Percentiles rank a stretch among this genome's conserved stretches.
Conservation (phyloP, 2,797 vertebrate genomes). For the Platyrinchus mystaceus region DNA sequence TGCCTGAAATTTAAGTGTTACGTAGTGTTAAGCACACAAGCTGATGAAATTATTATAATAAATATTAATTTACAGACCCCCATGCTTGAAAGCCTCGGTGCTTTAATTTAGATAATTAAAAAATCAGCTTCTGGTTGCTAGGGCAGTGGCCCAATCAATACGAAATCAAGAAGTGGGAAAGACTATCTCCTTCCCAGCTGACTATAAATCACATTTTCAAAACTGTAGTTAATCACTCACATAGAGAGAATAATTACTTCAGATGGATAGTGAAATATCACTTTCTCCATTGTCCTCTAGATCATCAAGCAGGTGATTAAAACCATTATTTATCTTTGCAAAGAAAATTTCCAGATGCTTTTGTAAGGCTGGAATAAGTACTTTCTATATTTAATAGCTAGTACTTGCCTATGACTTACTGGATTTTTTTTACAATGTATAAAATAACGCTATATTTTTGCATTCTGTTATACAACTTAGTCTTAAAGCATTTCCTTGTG, state of each 20-base stretch:
- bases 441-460: background rate
- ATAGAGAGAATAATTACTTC: conserved; percentile 33
- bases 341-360: background rate
- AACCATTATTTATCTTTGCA: background rate
- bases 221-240: conserved; percentile 48
- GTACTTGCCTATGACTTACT: conserved; percentile 18
- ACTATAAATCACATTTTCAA: conserved; percentile 38
- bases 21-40: background rate
- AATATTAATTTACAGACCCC: conserved; percentile 32
- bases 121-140: conserved; percentile 36
- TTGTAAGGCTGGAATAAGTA: background rate
- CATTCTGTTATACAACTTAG: background rate
- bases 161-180: conserved; percentile 47
- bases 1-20: background rate
- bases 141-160: conserved; percentile 34
- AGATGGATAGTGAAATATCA: conserved; percentile 8
- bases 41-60: conserved; percentile 40
- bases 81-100: background rate
- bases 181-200: conserved; percentile 23
- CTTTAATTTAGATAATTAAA: conserved; percentile 37
- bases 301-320: background rate
- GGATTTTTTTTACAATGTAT: background rate
- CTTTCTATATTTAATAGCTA: background rate
- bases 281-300: conserved; percentile 28
- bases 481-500: conserved; percentile 23